These are phyloP conservation scores for Elanus axillaris DNA, from an alignment of 2,113 vertebrate genomes.

Conservation along the genomic window DNA sequence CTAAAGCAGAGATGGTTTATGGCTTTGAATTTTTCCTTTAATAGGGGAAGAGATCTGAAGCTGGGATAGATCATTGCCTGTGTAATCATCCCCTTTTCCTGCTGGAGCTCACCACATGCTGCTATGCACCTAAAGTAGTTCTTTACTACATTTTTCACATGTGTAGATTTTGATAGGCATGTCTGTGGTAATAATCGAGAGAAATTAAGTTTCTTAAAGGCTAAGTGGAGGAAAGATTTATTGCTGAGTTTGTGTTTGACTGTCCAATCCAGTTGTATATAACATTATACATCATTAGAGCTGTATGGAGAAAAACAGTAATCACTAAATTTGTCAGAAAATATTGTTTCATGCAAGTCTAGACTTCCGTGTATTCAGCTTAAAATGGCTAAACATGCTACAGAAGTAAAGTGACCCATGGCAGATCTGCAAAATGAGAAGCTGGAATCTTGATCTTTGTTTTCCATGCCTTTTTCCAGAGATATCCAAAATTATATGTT, in stretches of 20 bases:
- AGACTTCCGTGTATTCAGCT: background rate
- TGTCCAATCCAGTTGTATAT: background rate
- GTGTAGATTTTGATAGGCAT: background rate
- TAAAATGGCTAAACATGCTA: background rate
- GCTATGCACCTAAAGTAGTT: background rate
- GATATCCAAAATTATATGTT: background rate
- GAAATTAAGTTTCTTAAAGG: background rate
- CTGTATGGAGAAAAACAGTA: background rate
- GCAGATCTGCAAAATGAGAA: background rate
- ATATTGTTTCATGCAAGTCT: background rate
- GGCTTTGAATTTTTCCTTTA: background rate
- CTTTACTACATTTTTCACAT: background rate
- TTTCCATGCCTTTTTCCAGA: background rate
- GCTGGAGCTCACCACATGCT: background rate
- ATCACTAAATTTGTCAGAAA: background rate
- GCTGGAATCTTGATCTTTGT: background rate
- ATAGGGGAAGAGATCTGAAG: background rate
- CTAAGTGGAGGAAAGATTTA: background rate
- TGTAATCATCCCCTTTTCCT: background rate
- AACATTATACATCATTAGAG: background rate
- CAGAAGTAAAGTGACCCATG: background rate
- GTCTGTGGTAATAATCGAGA: background rate
- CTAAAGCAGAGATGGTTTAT: background rate
- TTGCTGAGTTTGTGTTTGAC: background rate
- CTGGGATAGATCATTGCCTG: background rate